Evolutionary conservation across 2,888 invertebrate genomes (phyloP).

Genomic region (Corbicula japonica): DNA sequence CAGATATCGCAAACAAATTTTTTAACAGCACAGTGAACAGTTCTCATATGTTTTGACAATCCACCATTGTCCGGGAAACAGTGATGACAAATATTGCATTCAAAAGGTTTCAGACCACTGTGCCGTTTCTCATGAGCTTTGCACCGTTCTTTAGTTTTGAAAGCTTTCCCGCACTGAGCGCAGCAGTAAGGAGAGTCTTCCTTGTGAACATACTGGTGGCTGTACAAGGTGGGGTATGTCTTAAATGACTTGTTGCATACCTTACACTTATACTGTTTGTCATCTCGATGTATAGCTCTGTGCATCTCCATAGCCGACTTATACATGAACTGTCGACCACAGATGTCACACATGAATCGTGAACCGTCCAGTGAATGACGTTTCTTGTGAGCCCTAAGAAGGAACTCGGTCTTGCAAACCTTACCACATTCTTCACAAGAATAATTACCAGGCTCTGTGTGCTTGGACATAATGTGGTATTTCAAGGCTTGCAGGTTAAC

Average conservation of each 20-base stretch:
- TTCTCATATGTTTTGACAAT: slow-evolving; percentile 80
- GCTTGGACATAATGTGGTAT: slow-evolving; percentile 75
- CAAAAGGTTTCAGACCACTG: slow-evolving; percentile 73
- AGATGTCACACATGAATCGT: slow-evolving; percentile 81
- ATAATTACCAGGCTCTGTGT: slow-evolving; percentile 67
- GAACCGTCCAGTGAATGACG: slow-evolving; percentile 75
- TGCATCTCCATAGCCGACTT: slow-evolving; percentile 82
- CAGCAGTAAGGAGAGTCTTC: slow-evolving; percentile 77
- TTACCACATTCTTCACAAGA: slow-evolving; percentile 80
- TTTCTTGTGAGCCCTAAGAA: slow-evolving; percentile 75
- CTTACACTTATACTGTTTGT: slow-evolving; percentile 75
- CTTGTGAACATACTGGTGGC: slow-evolving; percentile 81
- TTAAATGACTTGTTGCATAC: slow-evolving; percentile 83
- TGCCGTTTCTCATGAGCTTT: slow-evolving; percentile 82
- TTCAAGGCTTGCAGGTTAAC: slow-evolving; percentile 75
- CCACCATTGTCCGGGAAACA: slow-evolving; percentile 84
- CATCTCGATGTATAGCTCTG: slow-evolving; percentile 76
- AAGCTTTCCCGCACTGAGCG: slow-evolving; percentile 78
- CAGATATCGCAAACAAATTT: slow-evolving; percentile 82
- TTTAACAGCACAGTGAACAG: slow-evolving; percentile 79
- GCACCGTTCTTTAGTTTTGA: slow-evolving; percentile 81
- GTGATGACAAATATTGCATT: slow-evolving; percentile 78
- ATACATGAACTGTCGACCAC: slow-evolving; percentile 81
- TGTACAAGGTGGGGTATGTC: slow-evolving; percentile 82
- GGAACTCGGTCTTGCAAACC: slow-evolving; percentile 79